phyloP scores from a whole-genome alignment of 2,797 vertebrate genomes.

The Hypotaenidia philippensis region DNA sequence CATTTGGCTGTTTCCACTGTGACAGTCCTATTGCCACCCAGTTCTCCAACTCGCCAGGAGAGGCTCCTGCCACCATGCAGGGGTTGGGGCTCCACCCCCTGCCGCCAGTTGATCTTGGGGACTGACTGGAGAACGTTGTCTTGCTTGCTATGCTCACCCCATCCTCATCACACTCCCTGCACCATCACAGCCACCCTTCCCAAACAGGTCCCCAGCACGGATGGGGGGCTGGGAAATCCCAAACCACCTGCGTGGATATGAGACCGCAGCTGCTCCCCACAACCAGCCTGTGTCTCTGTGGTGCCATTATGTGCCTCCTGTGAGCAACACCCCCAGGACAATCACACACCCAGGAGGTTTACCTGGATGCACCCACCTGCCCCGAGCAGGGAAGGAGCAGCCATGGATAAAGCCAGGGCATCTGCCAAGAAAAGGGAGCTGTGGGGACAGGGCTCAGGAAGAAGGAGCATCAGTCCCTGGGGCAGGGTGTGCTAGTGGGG shows the following conservation, averaged over 20 bases:
- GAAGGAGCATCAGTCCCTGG: background rate
- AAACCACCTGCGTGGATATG: background rate
- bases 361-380: background rate
- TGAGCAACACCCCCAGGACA: background rate
- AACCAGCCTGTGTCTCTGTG: background rate
- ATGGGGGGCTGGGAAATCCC: background rate
- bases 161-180: too few relatives aligned
- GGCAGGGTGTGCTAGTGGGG: background rate
- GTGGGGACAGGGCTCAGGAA: accelerated
- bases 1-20: accelerated
- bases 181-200: background rate
- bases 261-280: background rate
- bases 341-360: background rate
- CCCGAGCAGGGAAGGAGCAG: background rate
- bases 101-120: background rate
- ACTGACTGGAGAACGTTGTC: background rate
- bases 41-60: background rate
- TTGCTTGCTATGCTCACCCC: background rate
- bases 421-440: background rate
- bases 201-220: background rate
- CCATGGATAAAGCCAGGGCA: background rate
- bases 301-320: accelerated
- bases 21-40: accelerated
- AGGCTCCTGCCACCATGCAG: background rate
- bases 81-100: background rate